phyloP scores from a whole-genome alignment of 1,140 invertebrate genomes.

The Catajapyx aquilonaris region DNA sequence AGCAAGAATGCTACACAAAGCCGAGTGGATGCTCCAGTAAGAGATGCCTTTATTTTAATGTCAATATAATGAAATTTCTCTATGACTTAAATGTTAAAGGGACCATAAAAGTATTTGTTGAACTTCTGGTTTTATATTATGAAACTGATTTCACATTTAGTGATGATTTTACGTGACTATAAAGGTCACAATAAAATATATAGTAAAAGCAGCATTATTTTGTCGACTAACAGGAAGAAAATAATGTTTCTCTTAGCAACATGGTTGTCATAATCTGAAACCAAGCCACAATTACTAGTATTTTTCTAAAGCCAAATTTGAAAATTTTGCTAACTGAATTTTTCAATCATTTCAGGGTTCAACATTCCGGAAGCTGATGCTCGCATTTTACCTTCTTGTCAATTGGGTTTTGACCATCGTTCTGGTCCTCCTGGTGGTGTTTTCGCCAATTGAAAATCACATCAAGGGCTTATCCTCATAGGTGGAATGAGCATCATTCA shows the following conservation, averaged over 20 bases:
- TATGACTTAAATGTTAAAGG: too few species aligned
- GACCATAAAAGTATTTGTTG: too few species aligned
- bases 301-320: constrained; percentile 3
- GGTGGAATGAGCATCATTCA: too few species aligned
- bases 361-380: constrained; percentile 42
- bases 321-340: constrained; percentile 6
- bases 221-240: constrained; percentile 8
- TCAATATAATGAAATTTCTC: too few species aligned
- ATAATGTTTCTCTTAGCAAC: constrained; percentile 9
- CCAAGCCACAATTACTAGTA: constrained; percentile 1
- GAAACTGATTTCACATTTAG: too few species aligned
- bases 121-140: too few species aligned
- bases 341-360: constrained; percentile 38
- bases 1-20: constrained; percentile 14
- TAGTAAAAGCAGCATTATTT: constrained; percentile 12
- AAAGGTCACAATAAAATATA: constrained; percentile 8
- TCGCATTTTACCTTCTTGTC: constrained; percentile 48
- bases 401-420: constrained; percentile 35
- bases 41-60: too few species aligned
- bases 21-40: too few species aligned
- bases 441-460: constrained; percentile 53
- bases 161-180: constrained; percentile 8
- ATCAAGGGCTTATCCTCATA: too few species aligned
- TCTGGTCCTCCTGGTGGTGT: constrained; percentile 44
- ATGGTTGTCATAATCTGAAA: not conserved